A percentile compares a stretch with the other conserved stretches of the same genome.
These are phyloP conservation scores for Diaperis boleti DNA, from an alignment of 2,888 invertebrate genomes.

Conservation along the genomic window DNA sequence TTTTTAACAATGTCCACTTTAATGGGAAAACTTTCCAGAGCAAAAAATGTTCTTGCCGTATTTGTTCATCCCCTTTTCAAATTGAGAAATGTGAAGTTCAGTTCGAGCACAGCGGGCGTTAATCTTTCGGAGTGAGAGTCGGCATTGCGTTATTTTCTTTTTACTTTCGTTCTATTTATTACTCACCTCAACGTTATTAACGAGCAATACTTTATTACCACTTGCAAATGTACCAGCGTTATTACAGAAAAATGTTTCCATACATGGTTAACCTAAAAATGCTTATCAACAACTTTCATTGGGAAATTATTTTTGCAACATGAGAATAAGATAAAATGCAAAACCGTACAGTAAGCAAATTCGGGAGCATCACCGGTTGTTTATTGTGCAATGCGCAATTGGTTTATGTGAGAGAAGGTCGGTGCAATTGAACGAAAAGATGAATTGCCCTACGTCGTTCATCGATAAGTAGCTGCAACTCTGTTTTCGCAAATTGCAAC, in stretches of 20 bases:
- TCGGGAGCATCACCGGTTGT: neutral
- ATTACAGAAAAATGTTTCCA: slow-evolving; percentile 26
- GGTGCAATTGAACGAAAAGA: too few species aligned
- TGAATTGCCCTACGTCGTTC: too few species aligned
- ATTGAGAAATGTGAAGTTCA: neutral
- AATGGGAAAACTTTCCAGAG: neutral
- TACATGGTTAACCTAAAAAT: slow-evolving; percentile 27
- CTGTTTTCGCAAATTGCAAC: too few species aligned
- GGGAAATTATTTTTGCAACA: slow-evolving; percentile 22
- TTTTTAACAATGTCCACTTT: neutral
- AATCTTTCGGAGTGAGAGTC: neutral
- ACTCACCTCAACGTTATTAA: neutral
- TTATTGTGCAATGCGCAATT: too few species aligned
- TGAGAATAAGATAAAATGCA: slow-evolving; percentile 15
- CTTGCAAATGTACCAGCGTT: slow-evolving; percentile 1
- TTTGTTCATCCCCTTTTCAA: neutral
- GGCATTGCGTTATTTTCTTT: neutral
- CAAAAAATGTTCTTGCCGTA: neutral
- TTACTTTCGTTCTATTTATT: neutral
- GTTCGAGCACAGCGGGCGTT: neutral
- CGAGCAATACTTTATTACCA: neutral
- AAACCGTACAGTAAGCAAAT: neutral
- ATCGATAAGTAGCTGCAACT: too few species aligned
- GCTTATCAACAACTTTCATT: slow-evolving; percentile 28
- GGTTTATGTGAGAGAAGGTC: too few species aligned